These are phyloP conservation scores for Gavialis gangeticus DNA, from an alignment of 2,113 vertebrate species.

Conservation along the genomic window DNA sequence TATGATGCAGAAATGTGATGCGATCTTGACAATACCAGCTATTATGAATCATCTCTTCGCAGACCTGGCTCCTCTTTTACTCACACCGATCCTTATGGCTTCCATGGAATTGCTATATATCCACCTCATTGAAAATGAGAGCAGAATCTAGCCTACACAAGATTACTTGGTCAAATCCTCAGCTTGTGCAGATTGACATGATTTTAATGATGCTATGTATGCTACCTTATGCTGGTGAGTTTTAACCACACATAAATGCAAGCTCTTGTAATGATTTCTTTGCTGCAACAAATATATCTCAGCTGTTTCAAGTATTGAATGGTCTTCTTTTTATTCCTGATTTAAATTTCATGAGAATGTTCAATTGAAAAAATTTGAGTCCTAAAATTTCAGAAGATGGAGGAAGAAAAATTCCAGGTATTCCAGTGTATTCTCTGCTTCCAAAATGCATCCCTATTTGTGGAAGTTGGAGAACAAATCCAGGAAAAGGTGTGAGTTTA, in stretches of 20 bases:
- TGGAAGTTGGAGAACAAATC: background rate
- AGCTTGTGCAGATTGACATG: background rate
- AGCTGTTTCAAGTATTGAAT: background rate
- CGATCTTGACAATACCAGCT: background rate
- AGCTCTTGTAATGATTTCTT: background rate
- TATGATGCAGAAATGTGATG: background rate
- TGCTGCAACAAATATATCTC: background rate
- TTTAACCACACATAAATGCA: background rate
- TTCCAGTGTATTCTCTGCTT: background rate
- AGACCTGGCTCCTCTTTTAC: background rate
- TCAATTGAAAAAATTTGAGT: rapidly evolving
- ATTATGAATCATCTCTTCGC: background rate
- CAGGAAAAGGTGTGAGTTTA: background rate
- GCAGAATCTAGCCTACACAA: background rate
- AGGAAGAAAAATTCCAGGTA: background rate
- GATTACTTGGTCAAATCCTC: background rate
- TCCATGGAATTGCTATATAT: background rate
- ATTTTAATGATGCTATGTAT: rapidly evolving
- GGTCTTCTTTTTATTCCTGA: background rate
- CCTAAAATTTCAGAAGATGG: background rate
- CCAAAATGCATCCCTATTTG: background rate
- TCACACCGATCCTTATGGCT: background rate
- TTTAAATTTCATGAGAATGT: background rate
- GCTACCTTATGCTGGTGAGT: background rate
- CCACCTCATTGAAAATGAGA: background rate